Evolutionary conservation across 2,113 vertebrate species (phyloP).

Genomic region (Dipodomys spectabilis): DNA sequence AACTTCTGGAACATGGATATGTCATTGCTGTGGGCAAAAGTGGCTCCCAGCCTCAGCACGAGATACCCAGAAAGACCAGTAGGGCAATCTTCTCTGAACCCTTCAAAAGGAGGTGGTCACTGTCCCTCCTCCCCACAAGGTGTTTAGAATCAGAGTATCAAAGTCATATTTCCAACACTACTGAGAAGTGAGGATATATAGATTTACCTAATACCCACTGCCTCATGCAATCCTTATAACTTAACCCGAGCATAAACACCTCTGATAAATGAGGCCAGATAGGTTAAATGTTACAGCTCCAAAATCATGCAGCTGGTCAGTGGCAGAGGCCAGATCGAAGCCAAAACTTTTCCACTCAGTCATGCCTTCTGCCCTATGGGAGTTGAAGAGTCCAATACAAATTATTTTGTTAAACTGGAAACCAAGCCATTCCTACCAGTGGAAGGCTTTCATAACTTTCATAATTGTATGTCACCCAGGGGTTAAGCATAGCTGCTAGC

Average conservation of each 20-base stretch:
- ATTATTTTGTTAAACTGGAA: neutral
- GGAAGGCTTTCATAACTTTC: neutral
- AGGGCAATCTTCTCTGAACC: neutral
- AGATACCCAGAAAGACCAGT: neutral
- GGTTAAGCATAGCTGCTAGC: neutral
- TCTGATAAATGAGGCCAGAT: neutral
- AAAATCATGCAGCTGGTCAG: neutral
- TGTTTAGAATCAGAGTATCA: neutral
- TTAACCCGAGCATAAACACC: neutral
- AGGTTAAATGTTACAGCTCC: neutral
- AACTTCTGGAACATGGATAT: neutral
- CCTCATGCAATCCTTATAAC: neutral
- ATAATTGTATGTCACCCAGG: neutral
- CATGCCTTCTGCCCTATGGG: neutral
- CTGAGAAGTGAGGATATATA: neutral
- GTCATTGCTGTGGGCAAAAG: neutral
- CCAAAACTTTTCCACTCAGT: neutral
- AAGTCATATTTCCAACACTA: neutral
- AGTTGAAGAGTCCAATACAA: neutral
- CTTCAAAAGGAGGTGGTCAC: neutral
- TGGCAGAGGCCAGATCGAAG: neutral
- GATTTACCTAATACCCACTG: neutral
- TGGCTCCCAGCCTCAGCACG: neutral
- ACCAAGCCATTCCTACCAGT: neutral
- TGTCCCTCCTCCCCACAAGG: neutral